phyloP scores from a whole-genome alignment of 2,797 vertebrate genomes.

The Esox lucius region DNA sequence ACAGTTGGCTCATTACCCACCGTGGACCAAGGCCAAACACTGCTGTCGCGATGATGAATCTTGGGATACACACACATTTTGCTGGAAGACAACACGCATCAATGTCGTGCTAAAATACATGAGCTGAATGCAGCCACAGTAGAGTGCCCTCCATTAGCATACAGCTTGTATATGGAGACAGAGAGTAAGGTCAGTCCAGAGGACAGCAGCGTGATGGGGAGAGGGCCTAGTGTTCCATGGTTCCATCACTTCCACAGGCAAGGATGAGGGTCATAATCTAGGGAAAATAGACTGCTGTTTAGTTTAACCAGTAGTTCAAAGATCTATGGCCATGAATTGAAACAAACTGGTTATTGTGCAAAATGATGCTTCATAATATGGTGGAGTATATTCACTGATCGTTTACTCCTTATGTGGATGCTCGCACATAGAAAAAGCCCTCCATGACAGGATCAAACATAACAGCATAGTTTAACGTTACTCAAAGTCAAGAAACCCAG shows the following conservation, averaged over 20 bases:
- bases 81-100: not conserved
- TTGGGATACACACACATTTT: not conserved
- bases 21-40: not conserved
- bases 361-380: too few species aligned
- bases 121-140: not conserved
- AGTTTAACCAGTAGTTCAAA: too few species aligned
- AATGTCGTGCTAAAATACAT: not conserved
- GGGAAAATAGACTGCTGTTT: not conserved
- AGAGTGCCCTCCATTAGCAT: not conserved
- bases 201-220: not conserved
- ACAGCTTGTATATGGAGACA: conserved; percentile 11
- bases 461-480: too few species aligned
- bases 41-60: not conserved
- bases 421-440: too few species aligned
- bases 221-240: too few species aligned
- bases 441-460: too few species aligned
- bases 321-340: too few species aligned
- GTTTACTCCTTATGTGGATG: too few species aligned
- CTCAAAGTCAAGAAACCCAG: too few species aligned
- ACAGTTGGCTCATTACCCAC: conserved; percentile 8
- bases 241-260: not conserved
- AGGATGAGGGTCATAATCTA: not conserved
- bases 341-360: too few species aligned
- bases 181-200: conserved; percentile 3
- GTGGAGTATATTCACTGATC: too few species aligned